phyloP scores from a whole-genome alignment of 2,888 invertebrate species.

The Acrocyrtus sp. region DNA sequence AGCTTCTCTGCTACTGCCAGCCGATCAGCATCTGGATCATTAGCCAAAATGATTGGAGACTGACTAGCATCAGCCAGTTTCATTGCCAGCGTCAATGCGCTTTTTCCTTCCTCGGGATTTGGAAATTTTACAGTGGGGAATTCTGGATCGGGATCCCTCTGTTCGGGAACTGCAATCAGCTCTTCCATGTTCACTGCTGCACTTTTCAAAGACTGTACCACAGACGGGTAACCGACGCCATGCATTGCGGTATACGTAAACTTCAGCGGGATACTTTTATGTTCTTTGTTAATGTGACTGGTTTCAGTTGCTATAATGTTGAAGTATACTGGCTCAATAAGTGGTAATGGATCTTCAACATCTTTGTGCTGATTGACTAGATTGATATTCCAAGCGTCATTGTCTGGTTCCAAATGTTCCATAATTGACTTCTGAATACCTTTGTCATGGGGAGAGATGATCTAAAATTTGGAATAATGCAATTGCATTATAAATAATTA shows the following conservation, averaged over 20 bases:
- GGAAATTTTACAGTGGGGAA: conserved; percentile 98
- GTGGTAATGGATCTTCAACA: conserved; percentile 13
- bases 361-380: conserved; percentile 74
- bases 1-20: conserved; percentile 91
- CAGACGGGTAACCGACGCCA: conserved; percentile 89
- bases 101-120: conserved; percentile 96
- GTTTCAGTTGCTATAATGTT: conserved; percentile 21
- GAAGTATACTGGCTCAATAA: conserved; percentile 33
- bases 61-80: conserved; percentile 78
- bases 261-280: conserved; percentile 67
- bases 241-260: conserved; percentile 98
- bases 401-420: conserved; percentile 79
- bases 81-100: conserved; percentile 80
- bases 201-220: conserved; percentile 78
- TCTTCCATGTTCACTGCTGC: conserved; percentile 73
- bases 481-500: conserved; percentile 10
- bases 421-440: conserved; percentile 83
- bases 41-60: conserved; percentile 86
- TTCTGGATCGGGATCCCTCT: conserved; percentile 92
- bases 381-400: conserved; percentile 80
- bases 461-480: conserved; percentile 69
- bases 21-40: conserved; percentile 98
- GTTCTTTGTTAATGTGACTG: conserved; percentile 40
- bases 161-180: conserved; percentile 71
- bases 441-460: conserved; percentile 90